Evolutionary conservation across 2,888 invertebrate species (phyloP), one percentile per base, ranked within the genome.

Genomic region (Seladonia tumulorum): DNA sequence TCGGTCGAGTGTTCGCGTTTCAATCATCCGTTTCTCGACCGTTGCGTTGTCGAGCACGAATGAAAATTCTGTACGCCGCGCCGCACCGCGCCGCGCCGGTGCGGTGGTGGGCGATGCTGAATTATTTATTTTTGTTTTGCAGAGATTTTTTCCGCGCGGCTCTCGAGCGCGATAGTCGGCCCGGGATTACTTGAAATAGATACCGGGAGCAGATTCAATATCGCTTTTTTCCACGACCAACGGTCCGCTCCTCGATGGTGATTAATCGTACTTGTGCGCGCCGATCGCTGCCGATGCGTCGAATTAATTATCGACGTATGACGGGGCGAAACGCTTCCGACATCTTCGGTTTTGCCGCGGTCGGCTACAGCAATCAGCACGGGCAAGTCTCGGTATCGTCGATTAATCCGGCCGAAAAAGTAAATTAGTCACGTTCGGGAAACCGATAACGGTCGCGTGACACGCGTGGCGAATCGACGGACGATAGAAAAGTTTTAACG

Each of bases 231-330:
- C 60, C 14, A 60, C 60, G 25, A 25, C 14, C 22, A 22, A 53
- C 22, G 53, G 53, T 53, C 53, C 53, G 53, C 53, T 53, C 25
- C 25, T 25, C 16, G 45, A 39, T 25, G 18, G 76, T 83, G 86
- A 87, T 87, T 83, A 81, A 87, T 87, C 80, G 78, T n/a, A 60
- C 42, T 60, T 25, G 63, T 29, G 68, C 12, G 35, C 8, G 22
- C 53, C 78, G 78, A 81, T 82, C 85, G 63, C 16, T 63, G 71
- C 72, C 25, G 60, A 77, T 78, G 75, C 80, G 45, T 76, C 79
- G 71, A 82, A 87, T 87, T 83, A 87, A 85, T 87, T 86, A 82
- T 66, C 66, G 35, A 18, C 14, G 66, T 78, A 79, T 87, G 85
- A 86, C 81, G 78, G 66, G 39, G 85, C 85, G 77, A 45, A 63